Evolutionary conservation across 2,888 invertebrate species (phyloP).

Genomic region (Argynnis bischoffii): DNA sequence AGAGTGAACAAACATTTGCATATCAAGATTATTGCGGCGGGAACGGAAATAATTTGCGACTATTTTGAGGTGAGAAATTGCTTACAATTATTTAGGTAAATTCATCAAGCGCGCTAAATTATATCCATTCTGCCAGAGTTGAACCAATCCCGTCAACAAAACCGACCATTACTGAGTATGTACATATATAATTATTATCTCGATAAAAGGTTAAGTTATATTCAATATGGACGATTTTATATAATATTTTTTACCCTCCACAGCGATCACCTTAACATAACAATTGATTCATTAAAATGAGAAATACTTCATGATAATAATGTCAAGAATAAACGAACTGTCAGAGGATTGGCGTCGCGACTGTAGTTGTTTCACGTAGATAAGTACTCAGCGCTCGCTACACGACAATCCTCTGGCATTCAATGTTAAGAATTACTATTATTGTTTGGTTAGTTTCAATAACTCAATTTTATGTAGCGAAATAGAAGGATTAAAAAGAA

Average conservation of each 20-base stretch:
- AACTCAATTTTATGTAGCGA: conserved; percentile 35
- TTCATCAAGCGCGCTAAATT: conserved; percentile 42
- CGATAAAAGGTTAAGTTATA: not conserved
- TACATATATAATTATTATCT: conserved; percentile 1
- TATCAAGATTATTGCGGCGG: conserved; percentile 45
- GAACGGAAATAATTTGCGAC: conserved; percentile 46
- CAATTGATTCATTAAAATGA: conserved; percentile 37
- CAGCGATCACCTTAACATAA: conserved; percentile 35
- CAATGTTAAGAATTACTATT: conserved; percentile 15
- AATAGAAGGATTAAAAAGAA: no score
- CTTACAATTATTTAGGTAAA: conserved; percentile 41
- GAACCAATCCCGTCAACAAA: conserved; percentile 45
- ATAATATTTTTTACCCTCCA: conserved; percentile 35
- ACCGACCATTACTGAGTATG: conserved; percentile 45
- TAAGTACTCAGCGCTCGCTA: not conserved
- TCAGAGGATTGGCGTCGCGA: conserved; percentile 26
- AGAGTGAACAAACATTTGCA: conserved; percentile 47
- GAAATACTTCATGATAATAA: conserved; percentile 28
- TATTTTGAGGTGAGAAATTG: conserved; percentile 42
- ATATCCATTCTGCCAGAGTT: conserved; percentile 48
- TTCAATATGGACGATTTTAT: conserved; percentile 33
- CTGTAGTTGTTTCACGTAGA: conserved; percentile 8
- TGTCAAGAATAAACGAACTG: conserved; percentile 24
- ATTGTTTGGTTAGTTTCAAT: conserved; percentile 3
- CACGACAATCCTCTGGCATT: conserved; percentile 26